A percentile compares a stretch with the other conserved stretches of the same genome.
phyloP scores from a whole-genome alignment of 2,113 vertebrate genomes.

The Cichladusa arquata region DNA sequence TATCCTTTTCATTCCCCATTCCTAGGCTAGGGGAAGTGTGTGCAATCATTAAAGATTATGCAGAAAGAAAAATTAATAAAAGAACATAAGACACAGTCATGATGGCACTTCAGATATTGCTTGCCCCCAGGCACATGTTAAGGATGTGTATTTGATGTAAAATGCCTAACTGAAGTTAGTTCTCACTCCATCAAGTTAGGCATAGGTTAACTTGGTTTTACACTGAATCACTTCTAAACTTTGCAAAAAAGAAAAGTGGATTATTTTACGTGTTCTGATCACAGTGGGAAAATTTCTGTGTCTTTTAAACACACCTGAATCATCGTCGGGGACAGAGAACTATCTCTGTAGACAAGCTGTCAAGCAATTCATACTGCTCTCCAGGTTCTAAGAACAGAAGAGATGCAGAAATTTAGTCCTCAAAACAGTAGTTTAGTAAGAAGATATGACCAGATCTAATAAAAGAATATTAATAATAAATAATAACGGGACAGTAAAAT shows the following conservation, averaged over 20 bases:
- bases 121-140: neutral
- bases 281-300: neutral
- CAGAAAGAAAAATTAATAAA: neutral
- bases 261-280: neutral
- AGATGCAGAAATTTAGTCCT: neutral
- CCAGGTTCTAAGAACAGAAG: neutral
- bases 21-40: neutral
- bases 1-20: neutral
- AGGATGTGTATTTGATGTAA: neutral
- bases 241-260: neutral
- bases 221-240: neutral
- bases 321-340: neutral
- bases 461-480: neutral
- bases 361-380: neutral
- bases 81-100: neutral
- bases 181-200: neutral
- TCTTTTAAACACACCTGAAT: neutral
- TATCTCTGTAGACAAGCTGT: neutral
- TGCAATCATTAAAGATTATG: neutral
- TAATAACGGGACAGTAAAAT: neutral
- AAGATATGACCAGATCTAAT: neutral
- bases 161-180: neutral
- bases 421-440: neutral
- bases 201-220: neutral
- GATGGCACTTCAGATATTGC: neutral